A percentile compares a stretch with the other conserved stretches of the same genome.
Evolutionary conservation across 2,888 invertebrate genomes (phyloP).

Genomic region (Pachymerium ferrugineum): DNA sequence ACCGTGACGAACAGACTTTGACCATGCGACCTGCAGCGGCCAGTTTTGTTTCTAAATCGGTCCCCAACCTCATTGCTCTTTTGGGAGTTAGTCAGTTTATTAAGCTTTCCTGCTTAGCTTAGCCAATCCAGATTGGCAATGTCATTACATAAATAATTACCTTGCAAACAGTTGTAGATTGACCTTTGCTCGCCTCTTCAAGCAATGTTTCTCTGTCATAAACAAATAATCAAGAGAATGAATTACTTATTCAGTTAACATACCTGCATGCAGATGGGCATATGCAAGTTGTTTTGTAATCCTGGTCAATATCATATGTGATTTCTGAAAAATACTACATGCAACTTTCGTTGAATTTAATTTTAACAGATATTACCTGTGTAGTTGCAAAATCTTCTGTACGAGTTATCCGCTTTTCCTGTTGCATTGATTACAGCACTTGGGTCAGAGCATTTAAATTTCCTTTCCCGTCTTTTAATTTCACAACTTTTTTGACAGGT

Average conservation of each 20-base stretch:
- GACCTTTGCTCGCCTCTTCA: not conserved
- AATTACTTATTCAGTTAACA: not conserved
- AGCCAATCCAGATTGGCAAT: not conserved
- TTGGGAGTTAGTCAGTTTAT: too few relatives aligned
- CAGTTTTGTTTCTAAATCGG: too few relatives aligned
- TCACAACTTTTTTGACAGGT: constrained; percentile 28
- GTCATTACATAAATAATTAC: not conserved
- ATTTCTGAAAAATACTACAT: not conserved
- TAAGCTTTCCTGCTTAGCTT: too few relatives aligned
- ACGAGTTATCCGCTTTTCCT: not conserved
- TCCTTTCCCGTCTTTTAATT: not conserved
- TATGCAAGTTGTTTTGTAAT: not conserved
- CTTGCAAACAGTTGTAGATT: not conserved
- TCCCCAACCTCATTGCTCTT: too few relatives aligned
- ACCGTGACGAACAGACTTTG: too few relatives aligned
- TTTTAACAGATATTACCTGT: not conserved
- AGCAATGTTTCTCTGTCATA: constrained; percentile 20
- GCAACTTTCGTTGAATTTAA: not conserved
- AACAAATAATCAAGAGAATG: not conserved
- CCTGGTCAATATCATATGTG: constrained; percentile 23
- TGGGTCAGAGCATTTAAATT: constrained; percentile 21
- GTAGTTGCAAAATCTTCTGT: constrained; percentile 20
- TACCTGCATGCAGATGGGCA: not conserved
- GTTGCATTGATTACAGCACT: constrained; percentile 12
- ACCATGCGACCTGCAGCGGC: too few relatives aligned